These are phyloP conservation scores for Lepus europaeus DNA, from an alignment of 2,113 vertebrate species.

Conservation along the genomic window DNA sequence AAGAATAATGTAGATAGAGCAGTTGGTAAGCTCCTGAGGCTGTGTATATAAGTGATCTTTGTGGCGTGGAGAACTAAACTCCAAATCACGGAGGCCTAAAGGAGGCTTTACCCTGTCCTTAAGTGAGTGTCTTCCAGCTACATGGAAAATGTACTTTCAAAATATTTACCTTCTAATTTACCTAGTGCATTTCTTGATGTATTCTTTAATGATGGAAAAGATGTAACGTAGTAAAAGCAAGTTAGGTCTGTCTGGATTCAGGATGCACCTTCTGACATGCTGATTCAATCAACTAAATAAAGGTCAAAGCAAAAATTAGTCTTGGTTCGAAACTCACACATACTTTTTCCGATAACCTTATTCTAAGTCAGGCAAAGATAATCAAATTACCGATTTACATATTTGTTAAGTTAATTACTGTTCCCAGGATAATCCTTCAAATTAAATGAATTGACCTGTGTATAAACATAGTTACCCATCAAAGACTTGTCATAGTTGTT, in stretches of 20 bases:
- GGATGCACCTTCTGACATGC: constrained; percentile 20
- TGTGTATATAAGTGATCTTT: not conserved
- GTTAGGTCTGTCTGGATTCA: not conserved
- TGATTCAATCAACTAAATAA: not conserved
- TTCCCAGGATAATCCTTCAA: not conserved
- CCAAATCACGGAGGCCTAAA: not conserved
- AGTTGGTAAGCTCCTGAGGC: not conserved
- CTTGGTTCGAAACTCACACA: not conserved
- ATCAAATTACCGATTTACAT: constrained; percentile 33
- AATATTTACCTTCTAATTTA: not conserved
- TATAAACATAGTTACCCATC: not conserved
- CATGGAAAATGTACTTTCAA: constrained; percentile 14
- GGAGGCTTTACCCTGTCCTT: not conserved
- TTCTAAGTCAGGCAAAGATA: constrained; percentile 32
- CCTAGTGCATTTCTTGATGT: not conserved
- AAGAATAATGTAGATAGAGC: not conserved
- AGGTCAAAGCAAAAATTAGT: constrained; percentile 11
- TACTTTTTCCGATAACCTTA: not conserved
- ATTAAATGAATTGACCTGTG: not conserved
- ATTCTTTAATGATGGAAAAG: constrained; percentile 1
- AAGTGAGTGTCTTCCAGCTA: not conserved
- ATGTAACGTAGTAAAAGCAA: constrained; percentile 4
- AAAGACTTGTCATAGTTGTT: not conserved
- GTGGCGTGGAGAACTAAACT: not conserved
- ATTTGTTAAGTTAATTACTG: constrained; percentile 42